Conservation (phyloP, 2,113 vertebrate genomes). For the Melanocharis versteri region DNA sequence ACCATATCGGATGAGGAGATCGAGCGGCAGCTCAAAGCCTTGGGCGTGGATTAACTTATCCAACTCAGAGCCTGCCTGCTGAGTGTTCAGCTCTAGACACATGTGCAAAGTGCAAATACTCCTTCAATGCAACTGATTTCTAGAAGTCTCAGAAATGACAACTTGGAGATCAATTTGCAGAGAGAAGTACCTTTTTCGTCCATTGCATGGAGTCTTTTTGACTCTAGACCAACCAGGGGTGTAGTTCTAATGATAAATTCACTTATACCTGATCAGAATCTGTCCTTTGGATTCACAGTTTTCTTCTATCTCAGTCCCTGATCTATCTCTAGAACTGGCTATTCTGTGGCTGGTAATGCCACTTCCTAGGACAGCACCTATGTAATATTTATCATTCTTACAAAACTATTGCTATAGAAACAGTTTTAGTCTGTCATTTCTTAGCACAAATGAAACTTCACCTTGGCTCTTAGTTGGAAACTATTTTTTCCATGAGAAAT, state of each 20-base stretch:
- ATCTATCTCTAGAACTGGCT: neutral
- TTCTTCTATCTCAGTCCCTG: neutral
- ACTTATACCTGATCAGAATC: neutral
- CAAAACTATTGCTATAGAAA: neutral
- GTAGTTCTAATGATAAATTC: neutral
- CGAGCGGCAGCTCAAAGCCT: conserved; percentile 91
- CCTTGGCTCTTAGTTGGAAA: neutral
- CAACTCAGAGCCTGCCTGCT: neutral
- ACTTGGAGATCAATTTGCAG: neutral
- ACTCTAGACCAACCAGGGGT: neutral
- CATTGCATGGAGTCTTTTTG: neutral
- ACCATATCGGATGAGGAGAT: conserved; percentile 96
- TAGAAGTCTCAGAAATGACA: conserved; percentile 30
- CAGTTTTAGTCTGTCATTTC: neutral
- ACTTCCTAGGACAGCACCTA: neutral
- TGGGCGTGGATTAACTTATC: conserved; percentile 87
- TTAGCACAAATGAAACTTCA: neutral
- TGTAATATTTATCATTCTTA: neutral
- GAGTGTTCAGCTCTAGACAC: neutral
- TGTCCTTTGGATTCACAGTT: neutral
- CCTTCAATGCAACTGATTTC: conserved; percentile 56
- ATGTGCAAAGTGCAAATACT: conserved; percentile 27
- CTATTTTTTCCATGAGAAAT: neutral
- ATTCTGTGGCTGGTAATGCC: neutral
- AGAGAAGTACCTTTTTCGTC: neutral